Base-by-base conservation (phyloP, 1,140 invertebrate species). In the Drosophila bocqueti region DNA sequence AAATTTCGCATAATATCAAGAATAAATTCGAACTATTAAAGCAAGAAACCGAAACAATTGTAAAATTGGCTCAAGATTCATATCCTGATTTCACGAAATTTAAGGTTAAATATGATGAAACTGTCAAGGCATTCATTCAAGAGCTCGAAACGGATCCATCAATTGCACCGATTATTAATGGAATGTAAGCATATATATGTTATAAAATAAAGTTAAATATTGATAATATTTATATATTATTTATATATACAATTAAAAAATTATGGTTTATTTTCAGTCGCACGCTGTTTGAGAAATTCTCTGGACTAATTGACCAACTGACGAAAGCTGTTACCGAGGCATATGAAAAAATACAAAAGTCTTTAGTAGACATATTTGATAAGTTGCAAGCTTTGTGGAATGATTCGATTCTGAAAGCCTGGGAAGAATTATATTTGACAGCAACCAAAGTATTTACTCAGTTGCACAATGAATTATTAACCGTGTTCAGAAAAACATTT, bases 141-240 rank as follows among this genome's bases (percentile, higher is more conserved):
- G 96, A 97, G 80, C 91, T 97, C 0, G 91, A 94, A 29, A 93
- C 94, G 26, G 96, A 97, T 80, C 94, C 96, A 61, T 94, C 94
- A 2, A 78, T 97, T 36, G 94, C 96, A 79, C 94, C 96, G 66
- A 93, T 96, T 16, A 93, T 94, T n/a, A 94, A 95, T 40, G 92
- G 93, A n/a, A 82, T 96, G 91, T 92, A 80, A 89, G 91, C 77
- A 64, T n/a, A 50, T 4, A 55, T 4, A 55, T 55, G 38, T 16
- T 7, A 5, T 11, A 4, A 34, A 26, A 29, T 26, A 24, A 58
- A 15, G 42, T 10, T 54, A 10, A n/a, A 21, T n/a, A 36, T 52
- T 34, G 13, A 15, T 5, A 6, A 8, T 18, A 24, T 24, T 24
- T 24, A 24, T 29, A 29, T 29, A 29, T 29, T 29, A 46, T 24